Base-by-base conservation (phyloP, 2,888 invertebrate species). In the Acanthosoma haemorrhoidale region DNA sequence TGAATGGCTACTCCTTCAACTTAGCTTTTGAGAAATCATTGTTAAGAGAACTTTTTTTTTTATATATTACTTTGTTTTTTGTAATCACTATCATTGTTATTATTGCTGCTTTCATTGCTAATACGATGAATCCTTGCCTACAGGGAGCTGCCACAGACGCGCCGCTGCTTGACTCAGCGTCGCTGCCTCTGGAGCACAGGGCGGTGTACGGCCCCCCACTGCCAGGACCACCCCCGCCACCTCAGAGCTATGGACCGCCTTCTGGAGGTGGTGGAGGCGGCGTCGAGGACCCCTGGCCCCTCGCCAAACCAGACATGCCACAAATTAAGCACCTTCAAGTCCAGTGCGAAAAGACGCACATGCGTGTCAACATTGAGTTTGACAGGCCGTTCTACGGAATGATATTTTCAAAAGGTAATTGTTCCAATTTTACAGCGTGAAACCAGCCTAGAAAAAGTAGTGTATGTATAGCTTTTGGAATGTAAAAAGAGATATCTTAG, bases 351-450 rank as follows among this genome's bases (percentile, higher is more conserved):
- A 94, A 94, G 79, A 94, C 90, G 77, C 85, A 91, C 69, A 96
- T 96, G 95, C 90, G 94, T 79, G 94, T 96, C 0, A 93, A 91
- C 77, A 84, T 95, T n/a, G 92, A 92, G 74, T 95, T 95, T 78
- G 94, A 95, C 77, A 92, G 94, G 77, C 94, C 95, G 0, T 95
- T 95, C 83, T 93, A 91, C 77, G 95, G 95, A n/a, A 94, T 95
- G 61, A 92, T 95, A 39, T 95, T 95, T 83, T 94, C 93, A 73
- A 95, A 95, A 80, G 94, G 95, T 1, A 93, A 94, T 67, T 64
- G 64, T 64, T 64, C 64, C 64, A 64, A 64, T 41, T n/a, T 11
- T 1, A 9, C 11, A 13, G n/a, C n/a, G n/a, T n/a, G n/a, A n/a
- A n/a, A n/a, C n/a, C n/a, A n/a, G n/a, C n/a, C n/a, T n/a, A n/a